Base-by-base conservation (phyloP, 2,113 vertebrate genomes). In the Oncorhynchus tshawytscha region DNA sequence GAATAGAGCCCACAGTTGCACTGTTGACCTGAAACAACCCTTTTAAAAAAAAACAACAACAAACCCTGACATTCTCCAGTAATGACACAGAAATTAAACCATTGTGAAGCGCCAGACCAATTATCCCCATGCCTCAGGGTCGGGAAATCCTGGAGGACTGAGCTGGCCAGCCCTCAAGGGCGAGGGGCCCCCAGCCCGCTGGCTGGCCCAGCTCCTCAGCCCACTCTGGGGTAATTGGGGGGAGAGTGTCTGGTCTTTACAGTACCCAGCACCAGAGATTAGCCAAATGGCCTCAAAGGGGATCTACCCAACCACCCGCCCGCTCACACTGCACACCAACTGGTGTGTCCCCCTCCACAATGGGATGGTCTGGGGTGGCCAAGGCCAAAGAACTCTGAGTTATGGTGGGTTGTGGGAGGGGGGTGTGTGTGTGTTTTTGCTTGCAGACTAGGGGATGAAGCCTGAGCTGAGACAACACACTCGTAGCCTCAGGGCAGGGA, bases 251-350 rank as follows among this genome's bases (percentile, higher is more conserved):
- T 54, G 51, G 51, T 54, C 51, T 54, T 54, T 16, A 54, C 51
- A 54, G 51, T 54, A 54, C 51, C 51, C 51, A 54, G 51, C 4
- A 22, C 51, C 20, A 25, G 57, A 54, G 74, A 76, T 76, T 76
- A 76, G 16, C 67, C 74, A 76, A 70, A 76, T 76, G 67, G 74
- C 51, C 67, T 20, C 66, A 75, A 69, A 75, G 66, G 66, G 57
- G 57, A 60, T 60, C 57, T 8, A 66, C 20, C 31, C 66, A 25
- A 67, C 39, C 39, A 45, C 65, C 27, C 22, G 69, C 48, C 27
- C n/a, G 4, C 57, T 60, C 16, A 16, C 57, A 16, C 57, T 20
- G 57, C 57, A 60, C 57, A 60, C 57, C 57, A 60, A 60, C 57
- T 60, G 57, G 57, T 60, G 18, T 60, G 18, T 18, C 57, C 18